These are phyloP conservation scores for Pandion haliaetus DNA, from an alignment of 2,113 vertebrate genomes.

Conservation along the genomic window DNA sequence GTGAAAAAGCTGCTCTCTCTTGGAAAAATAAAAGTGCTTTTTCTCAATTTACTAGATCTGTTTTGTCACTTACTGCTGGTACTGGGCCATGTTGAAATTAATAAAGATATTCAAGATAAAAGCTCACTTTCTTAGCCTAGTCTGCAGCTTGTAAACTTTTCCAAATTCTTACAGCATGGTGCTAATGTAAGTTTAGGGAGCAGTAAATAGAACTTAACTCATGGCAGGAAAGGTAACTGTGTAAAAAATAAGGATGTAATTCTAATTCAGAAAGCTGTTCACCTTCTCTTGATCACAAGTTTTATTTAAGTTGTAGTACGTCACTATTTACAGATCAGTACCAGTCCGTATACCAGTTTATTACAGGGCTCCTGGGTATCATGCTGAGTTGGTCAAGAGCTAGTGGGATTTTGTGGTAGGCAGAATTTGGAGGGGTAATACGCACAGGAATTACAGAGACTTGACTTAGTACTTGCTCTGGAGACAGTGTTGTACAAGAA, in stretches of 20 bases:
- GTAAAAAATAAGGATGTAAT: background rate
- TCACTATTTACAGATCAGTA: background rate
- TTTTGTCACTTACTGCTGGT: background rate
- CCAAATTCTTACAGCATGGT: background rate
- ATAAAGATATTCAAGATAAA: background rate
- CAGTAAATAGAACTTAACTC: background rate
- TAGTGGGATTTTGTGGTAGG: background rate
- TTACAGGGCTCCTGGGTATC: background rate
- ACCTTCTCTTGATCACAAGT: background rate
- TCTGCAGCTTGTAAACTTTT: background rate
- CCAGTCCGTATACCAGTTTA: background rate
- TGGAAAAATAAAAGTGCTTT: background rate
- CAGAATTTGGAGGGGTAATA: background rate
- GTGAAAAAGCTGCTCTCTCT: background rate
- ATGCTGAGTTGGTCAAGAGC: background rate
- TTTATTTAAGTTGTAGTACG: background rate
- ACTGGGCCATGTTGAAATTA: background rate
- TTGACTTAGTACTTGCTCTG: background rate
- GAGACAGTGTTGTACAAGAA: background rate
- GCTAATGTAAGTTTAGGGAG: background rate
- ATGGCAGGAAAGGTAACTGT: background rate
- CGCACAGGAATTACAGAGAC: background rate
- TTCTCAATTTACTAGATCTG: background rate
- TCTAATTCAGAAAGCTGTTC: background rate
- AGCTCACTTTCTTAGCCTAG: background rate